phyloP scores from a whole-genome alignment of 2,888 invertebrate genomes.

The Scaptomyza parva region DNA sequence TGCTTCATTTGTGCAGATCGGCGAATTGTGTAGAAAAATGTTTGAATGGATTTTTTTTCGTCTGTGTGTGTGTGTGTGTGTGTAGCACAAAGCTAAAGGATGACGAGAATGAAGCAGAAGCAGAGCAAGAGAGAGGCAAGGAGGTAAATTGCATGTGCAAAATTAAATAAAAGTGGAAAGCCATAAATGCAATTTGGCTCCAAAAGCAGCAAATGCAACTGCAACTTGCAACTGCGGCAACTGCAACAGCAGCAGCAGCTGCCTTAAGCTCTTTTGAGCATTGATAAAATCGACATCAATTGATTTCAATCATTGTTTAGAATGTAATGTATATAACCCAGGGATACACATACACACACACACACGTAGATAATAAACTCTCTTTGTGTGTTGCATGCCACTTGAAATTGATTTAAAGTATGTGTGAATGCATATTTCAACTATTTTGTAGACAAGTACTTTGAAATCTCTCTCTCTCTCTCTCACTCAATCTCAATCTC shows the following conservation, averaged over 20 bases:
- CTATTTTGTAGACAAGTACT: neutral
- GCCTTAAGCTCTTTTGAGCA: constrained; percentile 34
- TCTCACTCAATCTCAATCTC: neutral
- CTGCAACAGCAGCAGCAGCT: constrained; percentile 26
- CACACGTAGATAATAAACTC: constrained; percentile 1
- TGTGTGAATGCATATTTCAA: constrained; percentile 2
- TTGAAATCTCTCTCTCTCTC: neutral
- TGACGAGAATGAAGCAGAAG: constrained; percentile 17
- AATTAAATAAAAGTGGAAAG: constrained; percentile 73
- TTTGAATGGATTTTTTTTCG: constrained; percentile 70
- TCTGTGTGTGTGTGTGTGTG: constrained; percentile 15
- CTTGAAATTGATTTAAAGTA: constrained; percentile 1
- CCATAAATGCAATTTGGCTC: constrained; percentile 78
- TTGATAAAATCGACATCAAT: constrained; percentile 73
- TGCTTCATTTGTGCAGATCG: constrained; percentile 78
- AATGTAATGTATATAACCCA: constrained; percentile 20
- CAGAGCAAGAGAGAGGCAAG: constrained; percentile 3
- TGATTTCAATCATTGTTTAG: constrained; percentile 72
- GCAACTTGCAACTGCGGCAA: neutral
- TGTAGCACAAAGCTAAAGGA: constrained; percentile 31
- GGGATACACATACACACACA: neutral
- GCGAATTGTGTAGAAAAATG: constrained; percentile 73
- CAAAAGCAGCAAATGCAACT: constrained; percentile 43
- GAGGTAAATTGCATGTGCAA: constrained; percentile 66
- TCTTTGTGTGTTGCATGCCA: neutral